Conservation (phyloP, 2,113 vertebrate species). For the Aspiorhynchus laticeps region DNA sequence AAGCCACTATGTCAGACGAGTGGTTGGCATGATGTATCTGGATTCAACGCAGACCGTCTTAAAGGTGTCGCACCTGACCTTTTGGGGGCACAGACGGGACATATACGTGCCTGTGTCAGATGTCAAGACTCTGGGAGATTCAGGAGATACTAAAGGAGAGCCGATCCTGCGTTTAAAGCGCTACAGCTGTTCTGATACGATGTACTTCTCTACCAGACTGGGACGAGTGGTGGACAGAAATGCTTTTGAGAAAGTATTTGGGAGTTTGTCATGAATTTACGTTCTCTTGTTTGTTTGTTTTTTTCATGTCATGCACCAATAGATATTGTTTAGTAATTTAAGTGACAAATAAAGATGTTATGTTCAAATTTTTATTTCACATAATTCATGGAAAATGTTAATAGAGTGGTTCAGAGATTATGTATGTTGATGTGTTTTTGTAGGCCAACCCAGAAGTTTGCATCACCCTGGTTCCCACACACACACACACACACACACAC, state of each 20-base stretch:
- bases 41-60: constrained; percentile 72
- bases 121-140: constrained; percentile 82
- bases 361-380: neutral
- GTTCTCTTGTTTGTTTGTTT: neutral
- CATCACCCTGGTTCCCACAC: no score
- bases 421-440: no score
- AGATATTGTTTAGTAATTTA: neutral
- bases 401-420: neutral
- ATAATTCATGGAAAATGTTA: neutral
- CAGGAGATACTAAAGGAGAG: constrained; percentile 73
- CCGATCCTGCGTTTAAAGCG: constrained; percentile 79
- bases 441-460: neutral
- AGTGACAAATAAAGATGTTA: neutral
- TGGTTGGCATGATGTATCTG: constrained; percentile 91
- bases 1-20: constrained; percentile 84
- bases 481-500: no score
- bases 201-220: constrained; percentile 83
- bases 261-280: constrained; percentile 60
- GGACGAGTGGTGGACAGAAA: constrained; percentile 82
- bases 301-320: neutral
- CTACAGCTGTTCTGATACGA: constrained; percentile 71
- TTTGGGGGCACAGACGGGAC: constrained; percentile 87
- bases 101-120: constrained; percentile 80
- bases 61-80: constrained; percentile 87
- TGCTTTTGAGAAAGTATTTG: constrained; percentile 86